Evolutionary conservation across 2,888 invertebrate genomes (phyloP), one percentile per base, ranked within the genome.

Genomic region (Drosophila subsilvestris): DNA sequence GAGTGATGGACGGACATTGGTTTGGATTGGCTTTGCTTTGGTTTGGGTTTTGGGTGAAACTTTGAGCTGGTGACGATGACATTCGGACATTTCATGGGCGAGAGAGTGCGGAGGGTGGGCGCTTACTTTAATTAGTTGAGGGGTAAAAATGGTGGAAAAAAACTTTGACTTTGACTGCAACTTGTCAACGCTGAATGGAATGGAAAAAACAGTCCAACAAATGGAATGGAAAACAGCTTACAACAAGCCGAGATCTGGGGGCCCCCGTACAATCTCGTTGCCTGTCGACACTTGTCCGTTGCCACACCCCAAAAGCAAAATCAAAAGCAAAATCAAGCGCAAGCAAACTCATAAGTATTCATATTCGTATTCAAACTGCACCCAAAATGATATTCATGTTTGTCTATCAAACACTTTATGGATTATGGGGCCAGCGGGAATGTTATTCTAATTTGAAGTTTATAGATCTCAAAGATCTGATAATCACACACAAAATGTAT

Each of bases 231-330:
- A 66, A 58, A 56, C 51, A 22, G 48, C 27, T 55, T 43, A 57
- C 65, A 20, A 55, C 32, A 4, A 32, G 1, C 32, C 32, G 32
- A 32, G 32, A 32, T 32, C 32, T 32, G 32, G 32, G 10, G 32
- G n/a, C n/a, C 12, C 32, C 29, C 29, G 29, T 3, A 29, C 29
- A 29, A 29, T 29, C 29, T 29, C 10, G 29, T 3, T 0, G 29
- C 29, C 70, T 65, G 71, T 71, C 71, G 66, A 45, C 71, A 71
- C 66, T 71, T 71, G 71, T 71, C 71, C 42, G 74, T 12, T 50
- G 65, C 74, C 71, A 65, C 74, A 42, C 71, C 71, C 71, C 32
- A 27, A 37, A 44, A 22, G 3, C 22, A 22, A 29, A 73, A 56
- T 45, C 22, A 22, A 22, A 22, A 22, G 3, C 22, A 22, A 22